These are phyloP conservation scores for Lycophotia porphyrea DNA, from an alignment of 2,888 invertebrate genomes.

Conservation along the genomic window DNA sequence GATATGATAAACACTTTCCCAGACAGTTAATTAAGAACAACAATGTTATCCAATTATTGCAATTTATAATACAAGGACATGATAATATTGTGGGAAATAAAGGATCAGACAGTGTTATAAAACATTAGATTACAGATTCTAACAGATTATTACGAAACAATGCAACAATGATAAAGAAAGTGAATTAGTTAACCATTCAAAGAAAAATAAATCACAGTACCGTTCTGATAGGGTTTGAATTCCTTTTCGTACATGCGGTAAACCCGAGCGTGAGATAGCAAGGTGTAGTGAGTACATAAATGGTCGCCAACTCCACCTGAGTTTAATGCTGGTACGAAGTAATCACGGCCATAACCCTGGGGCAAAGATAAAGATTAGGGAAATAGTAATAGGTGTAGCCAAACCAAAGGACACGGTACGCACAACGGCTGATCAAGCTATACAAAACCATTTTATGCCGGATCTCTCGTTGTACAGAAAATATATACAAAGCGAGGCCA, in stretches of 20 bases:
- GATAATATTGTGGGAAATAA: slow-evolving; percentile 20
- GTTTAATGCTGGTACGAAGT: slow-evolving; percentile 88
- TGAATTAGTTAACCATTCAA: slow-evolving; percentile 7
- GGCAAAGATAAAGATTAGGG: slow-evolving; percentile 14
- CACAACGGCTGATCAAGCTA: too few relatives aligned
- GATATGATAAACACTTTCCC: slow-evolving; percentile 15
- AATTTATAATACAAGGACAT: slow-evolving; percentile 39
- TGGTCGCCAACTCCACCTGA: slow-evolving; percentile 90
- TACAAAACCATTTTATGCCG: too few relatives aligned
- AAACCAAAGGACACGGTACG: too few relatives aligned
- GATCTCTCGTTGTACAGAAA: too few relatives aligned
- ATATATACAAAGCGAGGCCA: too few relatives aligned
- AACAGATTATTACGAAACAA: slow-evolving; percentile 16
- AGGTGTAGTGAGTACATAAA: slow-evolving; percentile 91
- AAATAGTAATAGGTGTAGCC: not conserved
- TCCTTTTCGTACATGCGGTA: slow-evolving; percentile 91
- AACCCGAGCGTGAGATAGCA: slow-evolving; percentile 92
- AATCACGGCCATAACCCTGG: slow-evolving; percentile 88
- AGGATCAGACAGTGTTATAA: slow-evolving; percentile 25
- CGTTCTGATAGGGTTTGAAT: slow-evolving; percentile 88
- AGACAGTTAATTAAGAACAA: slow-evolving; percentile 46
- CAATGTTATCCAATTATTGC: slow-evolving; percentile 33
- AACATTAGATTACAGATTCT: slow-evolving; percentile 24
- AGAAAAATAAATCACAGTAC: slow-evolving; percentile 70
- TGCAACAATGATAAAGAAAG: slow-evolving; percentile 26